phyloP scores from a whole-genome alignment of 2,797 vertebrate species.

The Myiotriccus ornatus region DNA sequence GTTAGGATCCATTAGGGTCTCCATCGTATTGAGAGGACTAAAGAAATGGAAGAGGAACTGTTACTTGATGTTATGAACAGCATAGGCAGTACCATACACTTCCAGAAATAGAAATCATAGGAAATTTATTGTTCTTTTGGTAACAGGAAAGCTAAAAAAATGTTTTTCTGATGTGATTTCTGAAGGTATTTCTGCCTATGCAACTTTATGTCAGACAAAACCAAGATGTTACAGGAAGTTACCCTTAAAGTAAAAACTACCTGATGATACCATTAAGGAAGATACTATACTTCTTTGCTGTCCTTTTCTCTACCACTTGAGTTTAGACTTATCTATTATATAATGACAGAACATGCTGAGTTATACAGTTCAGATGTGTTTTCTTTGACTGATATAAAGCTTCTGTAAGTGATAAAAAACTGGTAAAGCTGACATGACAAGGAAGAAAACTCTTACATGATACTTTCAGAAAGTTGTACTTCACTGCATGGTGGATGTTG shows the following conservation, averaged over 20 bases:
- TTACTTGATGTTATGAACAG: background rate
- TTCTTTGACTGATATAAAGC: background rate
- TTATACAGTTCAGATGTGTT: background rate
- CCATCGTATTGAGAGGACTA: background rate
- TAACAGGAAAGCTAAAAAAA: background rate
- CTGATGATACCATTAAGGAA: background rate
- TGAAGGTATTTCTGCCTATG: background rate
- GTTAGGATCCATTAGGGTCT: background rate
- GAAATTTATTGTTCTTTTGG: background rate
- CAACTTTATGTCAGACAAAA: background rate
- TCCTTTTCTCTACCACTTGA: background rate
- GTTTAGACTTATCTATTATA: background rate
- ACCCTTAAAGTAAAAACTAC: background rate
- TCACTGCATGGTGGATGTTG: background rate
- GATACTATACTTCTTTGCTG: background rate
- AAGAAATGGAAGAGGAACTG: background rate
- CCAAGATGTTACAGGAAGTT: background rate
- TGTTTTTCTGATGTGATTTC: background rate
- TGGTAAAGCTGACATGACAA: background rate
- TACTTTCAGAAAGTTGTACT: background rate
- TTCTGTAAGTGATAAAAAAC: background rate
- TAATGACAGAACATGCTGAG: background rate
- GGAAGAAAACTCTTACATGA: background rate
- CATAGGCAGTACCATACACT: background rate
- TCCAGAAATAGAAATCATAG: constrained; percentile 11